A percentile compares a stretch with the other conserved stretches of the same genome.
Conservation (phyloP, 2,888 invertebrate species). For the Polyommatus iphigenia region DNA sequence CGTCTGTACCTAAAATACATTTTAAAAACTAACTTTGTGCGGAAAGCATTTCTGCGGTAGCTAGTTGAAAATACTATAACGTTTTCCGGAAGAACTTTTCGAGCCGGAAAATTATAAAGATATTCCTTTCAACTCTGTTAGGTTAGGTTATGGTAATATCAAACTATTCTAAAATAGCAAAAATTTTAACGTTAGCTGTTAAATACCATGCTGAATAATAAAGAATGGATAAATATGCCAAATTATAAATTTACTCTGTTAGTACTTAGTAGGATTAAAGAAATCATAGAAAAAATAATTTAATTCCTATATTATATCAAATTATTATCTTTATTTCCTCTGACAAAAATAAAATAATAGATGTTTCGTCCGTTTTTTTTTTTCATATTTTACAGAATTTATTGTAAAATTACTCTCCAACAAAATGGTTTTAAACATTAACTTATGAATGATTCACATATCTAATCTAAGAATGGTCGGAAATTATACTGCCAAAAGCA, state of each 20-base stretch:
- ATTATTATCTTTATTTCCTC: no score
- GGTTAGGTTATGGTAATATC: neutral
- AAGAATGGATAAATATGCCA: no score
- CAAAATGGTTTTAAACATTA: neutral
- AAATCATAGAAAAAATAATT: neutral
- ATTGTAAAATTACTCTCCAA: neutral
- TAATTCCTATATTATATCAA: neutral
- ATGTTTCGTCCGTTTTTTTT: no score
- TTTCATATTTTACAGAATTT: no score
- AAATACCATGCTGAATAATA: neutral
- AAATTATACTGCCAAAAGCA: constrained; percentile 3
- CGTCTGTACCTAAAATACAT: neutral
- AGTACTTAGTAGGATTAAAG: neutral
- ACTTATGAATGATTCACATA: neutral
- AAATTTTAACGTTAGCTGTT: neutral
- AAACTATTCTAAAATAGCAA: neutral
- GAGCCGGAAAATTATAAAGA: neutral
- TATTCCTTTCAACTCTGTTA: neutral
- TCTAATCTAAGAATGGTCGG: neutral
- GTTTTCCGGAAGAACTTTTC: neutral
- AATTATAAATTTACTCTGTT: no score
- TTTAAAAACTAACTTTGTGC: constrained; percentile 3
- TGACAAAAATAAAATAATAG: no score
- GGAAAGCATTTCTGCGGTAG: neutral
- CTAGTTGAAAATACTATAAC: neutral